Evolutionary conservation across 2,113 vertebrate genomes (phyloP).

Genomic region (Xiphophorus maculatus): DNA sequence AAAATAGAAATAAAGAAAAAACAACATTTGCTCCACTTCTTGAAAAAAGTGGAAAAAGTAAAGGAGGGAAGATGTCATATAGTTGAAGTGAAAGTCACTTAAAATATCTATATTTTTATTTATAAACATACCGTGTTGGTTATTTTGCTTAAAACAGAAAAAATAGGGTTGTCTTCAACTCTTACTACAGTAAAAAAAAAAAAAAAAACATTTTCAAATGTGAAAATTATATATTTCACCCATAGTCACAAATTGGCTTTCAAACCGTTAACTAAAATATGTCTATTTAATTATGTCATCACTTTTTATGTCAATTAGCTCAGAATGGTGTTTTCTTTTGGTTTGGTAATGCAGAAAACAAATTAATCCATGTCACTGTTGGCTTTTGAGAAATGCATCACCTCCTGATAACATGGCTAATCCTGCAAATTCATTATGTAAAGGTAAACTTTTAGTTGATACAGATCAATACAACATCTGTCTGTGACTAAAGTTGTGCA

Average conservation of each 20-base stretch:
- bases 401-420: neutral
- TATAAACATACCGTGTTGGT: neutral
- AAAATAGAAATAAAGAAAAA: neutral
- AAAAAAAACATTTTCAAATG: too few relatives aligned
- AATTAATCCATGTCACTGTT: neutral
- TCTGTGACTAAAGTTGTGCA: neutral
- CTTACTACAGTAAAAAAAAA: neutral
- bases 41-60: neutral
- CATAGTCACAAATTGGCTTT: neutral
- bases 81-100: neutral
- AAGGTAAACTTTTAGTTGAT: too few relatives aligned
- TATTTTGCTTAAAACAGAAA: neutral
- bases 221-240: neutral
- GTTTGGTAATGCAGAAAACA: neutral
- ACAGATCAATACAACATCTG: too few relatives aligned
- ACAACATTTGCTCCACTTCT: too few relatives aligned
- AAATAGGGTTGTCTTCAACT: neutral
- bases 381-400: neutral
- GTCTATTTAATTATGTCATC: neutral
- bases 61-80: neutral
- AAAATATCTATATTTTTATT: neutral
- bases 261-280: neutral
- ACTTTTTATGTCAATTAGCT: neutral
- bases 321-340: neutral
- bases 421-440: too few relatives aligned